Evolutionary conservation across 2,888 invertebrate genomes (phyloP), one percentile per base, ranked within the genome.

Genomic region (Drosophila anomalata): DNA sequence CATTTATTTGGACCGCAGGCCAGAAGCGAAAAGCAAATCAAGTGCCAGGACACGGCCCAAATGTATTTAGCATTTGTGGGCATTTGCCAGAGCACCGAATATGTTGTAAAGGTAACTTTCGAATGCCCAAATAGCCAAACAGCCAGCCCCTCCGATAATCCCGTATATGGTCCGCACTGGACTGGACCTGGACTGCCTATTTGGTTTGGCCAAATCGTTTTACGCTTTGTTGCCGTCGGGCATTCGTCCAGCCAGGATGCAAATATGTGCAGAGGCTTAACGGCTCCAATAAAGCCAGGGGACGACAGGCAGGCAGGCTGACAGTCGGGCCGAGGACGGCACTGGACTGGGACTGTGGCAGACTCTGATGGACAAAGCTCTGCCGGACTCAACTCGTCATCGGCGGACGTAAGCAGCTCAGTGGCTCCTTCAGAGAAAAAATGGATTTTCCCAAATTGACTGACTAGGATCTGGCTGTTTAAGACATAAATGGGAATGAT

Each of bases 1-100:
- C 78, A 86, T 82, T 82, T 86, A 77, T 78, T 77, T 75, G 63
- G 73, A 79, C 81, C 86, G 77, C 83, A 77, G 86, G 79, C 55
- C 48, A 51, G 41, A 47, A 50, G 60, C 54, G 54, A 26, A 70
- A 55, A 61, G 50, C 71, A 70, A 54, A 70, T 70, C 60, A 50
- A 60, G 70, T 70, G 61, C 71, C 51, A 31, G 59, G 46, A 39
- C 44, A 56, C 61, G 26, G 52, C 54, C 42, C 55, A 52, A 70
- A 69, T 70, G 69, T 70, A 51, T 70, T 70, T 70, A 70, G 69
- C 70, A 61, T 70, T 60, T 51, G 69, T 14, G 46, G 44, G 29
- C 53, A 68, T 33, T 58, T 58, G 41, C 48, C 41, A 17, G 39
- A 51, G 56, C 68, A 39, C 20, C 53, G 53, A 62, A 63, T 36